A percentile compares a stretch with the other conserved stretches of the same genome.
Conservation (phyloP, 2,888 invertebrate species). For the Drosophila algonquin region DNA sequence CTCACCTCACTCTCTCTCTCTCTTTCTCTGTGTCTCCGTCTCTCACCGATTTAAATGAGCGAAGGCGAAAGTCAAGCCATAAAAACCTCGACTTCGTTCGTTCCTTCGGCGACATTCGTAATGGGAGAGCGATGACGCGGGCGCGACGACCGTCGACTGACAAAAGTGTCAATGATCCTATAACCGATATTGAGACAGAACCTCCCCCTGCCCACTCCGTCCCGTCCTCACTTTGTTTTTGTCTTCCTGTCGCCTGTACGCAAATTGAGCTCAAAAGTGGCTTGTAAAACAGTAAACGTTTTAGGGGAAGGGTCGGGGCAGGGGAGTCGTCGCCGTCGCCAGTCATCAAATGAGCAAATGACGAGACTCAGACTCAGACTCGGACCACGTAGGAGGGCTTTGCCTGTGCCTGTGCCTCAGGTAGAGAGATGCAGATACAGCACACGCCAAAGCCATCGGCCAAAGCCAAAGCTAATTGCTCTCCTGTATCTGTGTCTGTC, state of each 20-base stretch:
- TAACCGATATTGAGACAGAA: slow-evolving; percentile 73
- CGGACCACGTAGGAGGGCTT: slow-evolving; percentile 12
- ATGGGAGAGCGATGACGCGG: slow-evolving; percentile 34
- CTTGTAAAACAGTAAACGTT: slow-evolving; percentile 76
- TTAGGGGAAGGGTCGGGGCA: slow-evolving; percentile 20
- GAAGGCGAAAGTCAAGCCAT: slow-evolving; percentile 45
- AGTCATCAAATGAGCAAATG: slow-evolving; percentile 53
- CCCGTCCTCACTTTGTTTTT: neutral
- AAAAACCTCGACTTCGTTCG: slow-evolving; percentile 36
- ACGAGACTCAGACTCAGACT: slow-evolving; percentile 11
- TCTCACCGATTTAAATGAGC: neutral
- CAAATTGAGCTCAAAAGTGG: slow-evolving; percentile 73
- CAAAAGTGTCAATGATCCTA: slow-evolving; percentile 79
- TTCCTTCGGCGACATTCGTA: slow-evolving; percentile 6
- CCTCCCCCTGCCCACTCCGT: slow-evolving; percentile 3
- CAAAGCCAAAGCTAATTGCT: slow-evolving; percentile 64
- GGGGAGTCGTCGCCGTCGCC: slow-evolving; percentile 31
- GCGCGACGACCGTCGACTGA: slow-evolving; percentile 33
- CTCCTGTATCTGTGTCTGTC: slow-evolving; percentile 19
- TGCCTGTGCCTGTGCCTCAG: slow-evolving; percentile 20
- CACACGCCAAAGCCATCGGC: slow-evolving; percentile 54
- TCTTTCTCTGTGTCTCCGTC: neutral
- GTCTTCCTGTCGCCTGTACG: slow-evolving; percentile 34
- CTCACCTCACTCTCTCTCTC: neutral
- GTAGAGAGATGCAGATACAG: slow-evolving; percentile 68